Conservation (phyloP, 1,140 invertebrate genomes). For the Carcinoscorpius rotundicauda region DNA sequence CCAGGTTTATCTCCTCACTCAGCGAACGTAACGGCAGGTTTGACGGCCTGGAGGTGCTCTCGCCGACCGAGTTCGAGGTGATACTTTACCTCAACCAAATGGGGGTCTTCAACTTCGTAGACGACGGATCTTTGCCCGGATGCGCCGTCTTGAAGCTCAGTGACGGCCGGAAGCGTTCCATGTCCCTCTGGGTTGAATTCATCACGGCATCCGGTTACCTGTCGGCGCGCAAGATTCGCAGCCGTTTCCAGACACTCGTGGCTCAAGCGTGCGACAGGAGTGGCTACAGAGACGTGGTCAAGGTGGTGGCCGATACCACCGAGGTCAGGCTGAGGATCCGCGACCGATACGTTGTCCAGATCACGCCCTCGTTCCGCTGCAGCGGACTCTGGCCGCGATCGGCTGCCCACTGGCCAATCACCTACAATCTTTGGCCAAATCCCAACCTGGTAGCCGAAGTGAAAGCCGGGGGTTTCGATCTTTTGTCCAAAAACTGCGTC, state of each 20-base stretch:
- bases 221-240: conserved; percentile 82
- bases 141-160: conserved; percentile 73
- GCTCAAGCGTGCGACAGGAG: conserved; percentile 88
- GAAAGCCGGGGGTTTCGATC: conserved; percentile 92
- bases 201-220: conserved; percentile 89
- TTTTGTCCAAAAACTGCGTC: conserved; percentile 82
- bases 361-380: conserved; percentile 85
- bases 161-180: conserved; percentile 84
- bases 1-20: conserved; percentile 82
- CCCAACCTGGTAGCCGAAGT: conserved; percentile 89
- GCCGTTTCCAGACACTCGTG: conserved; percentile 80
- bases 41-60: conserved; percentile 71
- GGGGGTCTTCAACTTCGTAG: conserved; percentile 92
- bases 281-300: conserved; percentile 73
- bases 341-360: conserved; percentile 72
- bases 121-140: conserved; percentile 82
- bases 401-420: conserved; percentile 87
- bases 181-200: conserved; percentile 95
- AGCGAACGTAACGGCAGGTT: conserved; percentile 79
- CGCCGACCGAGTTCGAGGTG: conserved; percentile 84
- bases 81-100: conserved; percentile 91
- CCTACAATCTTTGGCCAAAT: conserved; percentile 84
- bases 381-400: conserved; percentile 87
- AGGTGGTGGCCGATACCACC: conserved; percentile 83
- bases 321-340: conserved; percentile 75